Base-by-base conservation (phyloP, 2,888 invertebrate genomes). In the Monoplex corrugatus region DNA sequence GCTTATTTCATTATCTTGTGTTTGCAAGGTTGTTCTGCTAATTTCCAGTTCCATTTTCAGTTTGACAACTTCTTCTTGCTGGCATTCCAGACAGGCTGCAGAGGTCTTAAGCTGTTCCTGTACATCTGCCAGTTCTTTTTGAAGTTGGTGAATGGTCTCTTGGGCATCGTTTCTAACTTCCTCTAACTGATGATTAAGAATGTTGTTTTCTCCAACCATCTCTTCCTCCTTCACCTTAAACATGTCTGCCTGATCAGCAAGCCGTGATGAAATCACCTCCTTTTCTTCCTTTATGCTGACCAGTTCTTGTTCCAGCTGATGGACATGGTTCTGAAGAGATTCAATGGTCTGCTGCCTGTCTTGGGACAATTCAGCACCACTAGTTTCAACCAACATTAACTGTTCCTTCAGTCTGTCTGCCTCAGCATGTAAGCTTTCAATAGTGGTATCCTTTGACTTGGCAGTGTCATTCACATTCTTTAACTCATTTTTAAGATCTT, bases 161-260 rank as follows among this genome's bases (percentile, higher is more conserved):
- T 88, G 43, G 19, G 83, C 87, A 19, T 87, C 89, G 45, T 32
- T 86, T 45, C 80, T 86, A 28, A 86, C 85, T 28, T 78, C 80
- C 68, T 89, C 89, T 38, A 89, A 35, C 72, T 87, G 83, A n/a
- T 87, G 87, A 32, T 89, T 68, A 23, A 89, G 87, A 13, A 13
- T n/a, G 32, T 87, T 83, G 72, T 89, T 89, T n/a, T 89, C 86
- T 19, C 87, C 83, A 32, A 84, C 86, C 87, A 89, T 83, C 50
- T 86, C 87, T 28, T 89, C 87, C 72, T 87, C 87, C 68, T 84
- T 89, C 32, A 72, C 75, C 40, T 57, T 68, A 32, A 89, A 89
- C 80, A 78, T 80, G 45, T 89, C 89, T 40, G 89, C 72, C 63
- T 89, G 86, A 28, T 32, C 63, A 3, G 83, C 57, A 13, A 88